Evolutionary conservation across 2,888 invertebrate genomes (phyloP).

Genomic region (Epinotia demarniana): DNA sequence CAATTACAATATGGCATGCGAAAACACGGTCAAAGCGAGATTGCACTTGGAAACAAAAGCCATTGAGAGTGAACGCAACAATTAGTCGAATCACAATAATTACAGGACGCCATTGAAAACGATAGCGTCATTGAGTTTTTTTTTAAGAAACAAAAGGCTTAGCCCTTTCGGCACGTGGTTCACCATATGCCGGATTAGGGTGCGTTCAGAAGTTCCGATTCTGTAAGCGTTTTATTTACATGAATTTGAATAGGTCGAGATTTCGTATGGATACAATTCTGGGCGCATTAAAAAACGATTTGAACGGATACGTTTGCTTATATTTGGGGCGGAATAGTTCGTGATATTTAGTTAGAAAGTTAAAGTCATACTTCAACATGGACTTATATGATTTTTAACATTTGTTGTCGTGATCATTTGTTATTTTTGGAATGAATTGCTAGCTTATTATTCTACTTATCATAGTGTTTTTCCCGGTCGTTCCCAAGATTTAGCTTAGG

Average conservation of each 20-base stretch:
- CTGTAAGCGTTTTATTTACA: constrained; percentile 45
- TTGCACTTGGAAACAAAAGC: constrained; percentile 73
- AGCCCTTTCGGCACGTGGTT: constrained; percentile 78
- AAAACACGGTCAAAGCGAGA: constrained; percentile 78
- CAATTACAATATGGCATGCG: constrained; percentile 76
- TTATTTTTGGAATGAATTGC: background rate
- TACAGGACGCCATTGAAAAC: constrained; percentile 75
- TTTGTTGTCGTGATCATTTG: background rate
- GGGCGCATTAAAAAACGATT: constrained; percentile 41
- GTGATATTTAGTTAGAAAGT: background rate
- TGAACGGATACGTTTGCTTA: constrained; percentile 32
- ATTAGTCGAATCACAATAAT: constrained; percentile 81
- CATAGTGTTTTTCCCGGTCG: background rate
- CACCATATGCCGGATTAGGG: constrained; percentile 68
- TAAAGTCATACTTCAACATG: background rate
- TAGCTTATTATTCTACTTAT: background rate
- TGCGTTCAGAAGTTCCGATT: constrained; percentile 55
- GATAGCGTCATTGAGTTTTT: constrained; percentile 76
- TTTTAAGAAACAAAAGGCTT: constrained; percentile 69
- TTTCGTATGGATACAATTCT: constrained; percentile 36
- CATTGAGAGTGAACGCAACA: constrained; percentile 67
- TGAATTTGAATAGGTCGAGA: constrained; percentile 45
- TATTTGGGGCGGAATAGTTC: constrained; percentile 10
- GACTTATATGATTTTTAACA: background rate
- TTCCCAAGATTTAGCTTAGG: too few relatives aligned